A percentile compares a stretch with the other conserved stretches of the same genome.
phyloP scores from a whole-genome alignment of 2,888 invertebrate species.

The Hypsopygia costalis region DNA sequence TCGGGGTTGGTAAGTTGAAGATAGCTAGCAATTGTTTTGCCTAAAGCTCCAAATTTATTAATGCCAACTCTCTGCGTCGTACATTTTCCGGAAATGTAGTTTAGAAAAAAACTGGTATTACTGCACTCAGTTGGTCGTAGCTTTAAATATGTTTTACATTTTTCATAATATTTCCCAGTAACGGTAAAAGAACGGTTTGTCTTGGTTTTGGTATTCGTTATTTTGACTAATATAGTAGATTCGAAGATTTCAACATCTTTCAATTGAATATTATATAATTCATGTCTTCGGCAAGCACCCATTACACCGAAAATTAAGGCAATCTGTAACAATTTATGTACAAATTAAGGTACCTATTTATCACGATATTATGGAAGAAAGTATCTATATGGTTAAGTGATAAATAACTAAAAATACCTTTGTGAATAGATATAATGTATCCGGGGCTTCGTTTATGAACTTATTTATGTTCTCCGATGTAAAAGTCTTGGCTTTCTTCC shows the following conservation, averaged over 20 bases:
- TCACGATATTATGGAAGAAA: too few species aligned
- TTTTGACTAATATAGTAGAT: conserved; percentile 3
- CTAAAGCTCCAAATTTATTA: background rate
- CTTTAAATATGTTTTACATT: conserved; percentile 12
- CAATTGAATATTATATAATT: conserved; percentile 5
- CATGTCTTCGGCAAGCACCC: conserved; percentile 15
- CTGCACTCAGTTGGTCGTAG: conserved; percentile 5
- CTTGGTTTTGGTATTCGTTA: conserved; percentile 4
- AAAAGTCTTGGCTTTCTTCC: conserved; percentile 19
- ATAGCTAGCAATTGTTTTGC: conserved; percentile 15
- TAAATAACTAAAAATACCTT: conserved; percentile 11
- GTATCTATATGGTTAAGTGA: background rate
- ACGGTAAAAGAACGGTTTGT: conserved; percentile 8
- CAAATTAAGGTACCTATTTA: too few species aligned
- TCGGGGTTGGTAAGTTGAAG: conserved; percentile 15
- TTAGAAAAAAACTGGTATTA: background rate
- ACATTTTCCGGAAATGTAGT: conserved; percentile 2
- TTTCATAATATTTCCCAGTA: conserved; percentile 8
- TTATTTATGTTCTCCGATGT: conserved; percentile 14
- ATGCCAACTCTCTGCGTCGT: background rate
- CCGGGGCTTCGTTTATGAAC: conserved; percentile 20
- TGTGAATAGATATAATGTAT: conserved; percentile 14
- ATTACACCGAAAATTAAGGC: conserved; percentile 18
- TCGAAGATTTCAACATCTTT: conserved; percentile 10
- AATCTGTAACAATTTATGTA: conserved; percentile 11